Base-by-base conservation (phyloP, 2,888 invertebrate genomes). In the Amphipyra berbera region DNA sequence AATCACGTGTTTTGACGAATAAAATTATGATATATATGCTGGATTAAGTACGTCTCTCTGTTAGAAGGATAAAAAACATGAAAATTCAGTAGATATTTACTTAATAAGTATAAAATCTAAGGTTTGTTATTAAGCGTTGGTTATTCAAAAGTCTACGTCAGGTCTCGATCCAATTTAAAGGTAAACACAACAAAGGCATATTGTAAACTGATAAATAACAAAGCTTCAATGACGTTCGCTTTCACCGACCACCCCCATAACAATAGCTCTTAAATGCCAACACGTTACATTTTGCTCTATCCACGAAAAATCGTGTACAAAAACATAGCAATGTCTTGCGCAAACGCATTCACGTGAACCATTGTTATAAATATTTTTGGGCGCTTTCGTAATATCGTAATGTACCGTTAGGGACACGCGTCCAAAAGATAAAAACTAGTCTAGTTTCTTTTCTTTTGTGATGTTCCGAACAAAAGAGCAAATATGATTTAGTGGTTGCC, bases 171-270 rank as follows among this genome's bases (percentile, higher is more conserved):
- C 46, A 60, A 65, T 68, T 68, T 68, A 61, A 74, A 75, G 76
- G 73, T 68, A 67, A 67, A 53, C 40, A 59, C 33, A 63, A 73
- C 76, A 80, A 78, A 70, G 63, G 61, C 41, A 48, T 60, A 60
- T 82, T 64, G 70, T 47, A 71, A 77, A 72, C 70, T 78, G 67
- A 71, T 63, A 66, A 60, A 75, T 68, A 79, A 76, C 76, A 77
- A 76, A 78, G 78, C 57, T 58, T 70, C 76, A 82, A 82, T 78
- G 73, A 72, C 68, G 59, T 64, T 83, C 87, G 88, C 92, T 93
- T 94, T 93, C 93, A 87, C 93, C 85, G 90, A 86, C 93, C 94
- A 93, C 93, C 92, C 91, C 77, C 76, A 60, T 70, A 81, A 89
- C 88, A 90, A 88, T 84, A 71, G 78, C 72, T 77, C 72, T 66